These are phyloP conservation scores for Mola mola DNA, from an alignment of 2,113 vertebrate genomes.

Conservation along the genomic window DNA sequence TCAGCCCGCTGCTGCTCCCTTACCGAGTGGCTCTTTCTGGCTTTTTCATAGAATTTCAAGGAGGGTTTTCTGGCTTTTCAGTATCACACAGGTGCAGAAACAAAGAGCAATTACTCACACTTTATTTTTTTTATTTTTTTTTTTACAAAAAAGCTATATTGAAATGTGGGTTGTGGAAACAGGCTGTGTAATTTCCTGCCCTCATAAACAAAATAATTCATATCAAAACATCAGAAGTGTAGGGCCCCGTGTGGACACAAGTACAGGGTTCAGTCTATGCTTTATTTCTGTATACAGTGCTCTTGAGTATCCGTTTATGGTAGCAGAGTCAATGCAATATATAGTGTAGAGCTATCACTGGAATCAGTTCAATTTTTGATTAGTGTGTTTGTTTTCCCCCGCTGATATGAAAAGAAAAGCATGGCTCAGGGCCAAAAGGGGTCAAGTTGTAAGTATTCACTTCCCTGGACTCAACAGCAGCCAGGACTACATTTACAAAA, in stretches of 20 bases:
- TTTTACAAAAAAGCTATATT: constrained; percentile 45
- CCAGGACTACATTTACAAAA: too few species aligned
- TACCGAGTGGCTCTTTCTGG: constrained; percentile 62
- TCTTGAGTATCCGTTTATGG: too few species aligned
- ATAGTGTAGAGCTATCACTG: too few species aligned
- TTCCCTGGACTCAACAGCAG: too few species aligned
- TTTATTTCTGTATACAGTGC: constrained; percentile 20
- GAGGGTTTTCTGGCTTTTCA: constrained; percentile 59
- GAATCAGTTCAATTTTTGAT: too few species aligned
- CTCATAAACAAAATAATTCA: constrained; percentile 46
- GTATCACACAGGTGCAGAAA: constrained; percentile 67
- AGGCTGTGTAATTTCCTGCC: constrained; percentile 39
- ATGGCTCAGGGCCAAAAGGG: too few species aligned
- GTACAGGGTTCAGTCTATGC: constrained; percentile 3
- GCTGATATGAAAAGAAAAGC: too few species aligned
- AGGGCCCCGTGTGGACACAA: not conserved
- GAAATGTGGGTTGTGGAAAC: constrained; percentile 56
- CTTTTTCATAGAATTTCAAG: constrained; percentile 69
- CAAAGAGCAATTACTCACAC: constrained; percentile 69
- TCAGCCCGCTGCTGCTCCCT: constrained; percentile 53
- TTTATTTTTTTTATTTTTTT: constrained; percentile 38
- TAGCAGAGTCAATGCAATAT: not conserved
- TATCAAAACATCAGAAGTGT: constrained; percentile 11
- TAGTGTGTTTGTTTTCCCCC: too few species aligned
- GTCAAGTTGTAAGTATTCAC: too few species aligned